phyloP scores from a whole-genome alignment of 2,113 vertebrate genomes.

The mouse (Mus musculus) region DNA sequence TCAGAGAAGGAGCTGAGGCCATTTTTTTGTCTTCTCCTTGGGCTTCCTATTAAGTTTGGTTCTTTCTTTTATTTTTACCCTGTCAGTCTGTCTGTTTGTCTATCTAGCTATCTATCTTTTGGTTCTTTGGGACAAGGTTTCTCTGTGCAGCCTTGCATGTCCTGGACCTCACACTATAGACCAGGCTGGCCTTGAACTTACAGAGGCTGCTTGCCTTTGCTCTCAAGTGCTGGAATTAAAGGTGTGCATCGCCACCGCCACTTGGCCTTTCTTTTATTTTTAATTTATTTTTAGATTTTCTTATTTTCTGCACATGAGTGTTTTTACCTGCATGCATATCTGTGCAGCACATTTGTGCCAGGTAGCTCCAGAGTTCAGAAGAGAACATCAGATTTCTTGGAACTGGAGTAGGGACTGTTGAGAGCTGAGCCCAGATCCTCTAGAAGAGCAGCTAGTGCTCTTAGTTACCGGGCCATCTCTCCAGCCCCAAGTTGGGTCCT shows the following conservation, averaged over 20 bases:
- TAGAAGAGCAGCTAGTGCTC: neutral
- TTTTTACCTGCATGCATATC: neutral
- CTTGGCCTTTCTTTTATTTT: neutral
- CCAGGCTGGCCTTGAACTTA: neutral
- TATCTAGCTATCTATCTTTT: neutral
- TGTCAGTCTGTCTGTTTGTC: neutral
- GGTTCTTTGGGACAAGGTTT: neutral
- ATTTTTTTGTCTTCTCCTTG: slow-evolving; percentile 19
- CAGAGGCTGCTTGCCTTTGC: neutral
- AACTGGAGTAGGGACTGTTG: neutral
- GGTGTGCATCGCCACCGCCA: neutral
- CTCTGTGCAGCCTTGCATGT: neutral
- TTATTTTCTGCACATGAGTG: neutral
- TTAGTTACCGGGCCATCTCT: neutral
- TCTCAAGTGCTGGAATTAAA: neutral
- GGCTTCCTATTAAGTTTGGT: neutral
- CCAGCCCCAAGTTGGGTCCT: neutral
- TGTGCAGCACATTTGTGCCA: neutral
- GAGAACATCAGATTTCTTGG: neutral
- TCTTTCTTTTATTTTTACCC: neutral
- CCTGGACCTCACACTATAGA: neutral
- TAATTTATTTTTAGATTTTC: neutral
- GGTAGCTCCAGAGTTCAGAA: neutral
- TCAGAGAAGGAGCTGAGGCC: neutral
- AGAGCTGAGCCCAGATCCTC: neutral